A percentile compares a stretch with the other conserved stretches of the same genome.
phyloP scores from a whole-genome alignment of 2,888 invertebrate species.

The Trissoscelio sp. region DNA sequence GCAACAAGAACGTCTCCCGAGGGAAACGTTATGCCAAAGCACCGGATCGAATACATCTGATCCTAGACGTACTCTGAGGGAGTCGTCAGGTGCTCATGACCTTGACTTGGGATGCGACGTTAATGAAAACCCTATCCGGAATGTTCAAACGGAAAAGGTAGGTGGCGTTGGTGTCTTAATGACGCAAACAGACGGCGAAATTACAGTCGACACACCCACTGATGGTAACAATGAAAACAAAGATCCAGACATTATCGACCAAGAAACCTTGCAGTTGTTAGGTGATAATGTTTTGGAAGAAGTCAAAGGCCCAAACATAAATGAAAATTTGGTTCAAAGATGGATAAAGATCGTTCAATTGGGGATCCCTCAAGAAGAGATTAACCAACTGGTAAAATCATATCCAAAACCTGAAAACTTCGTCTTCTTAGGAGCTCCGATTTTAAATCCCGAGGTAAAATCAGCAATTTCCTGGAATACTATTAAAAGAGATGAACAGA shows the following conservation, averaged over 20 bases:
- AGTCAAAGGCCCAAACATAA: neutral
- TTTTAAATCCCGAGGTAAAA: neutral
- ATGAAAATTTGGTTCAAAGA: conserved; percentile 8
- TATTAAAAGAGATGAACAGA: conserved; percentile 2
- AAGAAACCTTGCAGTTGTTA: neutral
- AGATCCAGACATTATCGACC: neutral
- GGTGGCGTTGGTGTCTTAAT: no score
- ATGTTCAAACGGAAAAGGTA: no score
- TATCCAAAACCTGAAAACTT: conserved; percentile 2
- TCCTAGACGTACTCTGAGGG: no score
- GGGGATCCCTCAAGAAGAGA: neutral
- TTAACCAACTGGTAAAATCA: neutral
- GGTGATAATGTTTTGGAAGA: neutral
- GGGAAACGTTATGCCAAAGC: no score
- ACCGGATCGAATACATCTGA: no score
- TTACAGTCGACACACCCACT: neutral
- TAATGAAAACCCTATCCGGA: no score
- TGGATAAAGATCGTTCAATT: conserved; percentile 4
- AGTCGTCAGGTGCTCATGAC: no score
- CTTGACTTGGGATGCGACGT: no score
- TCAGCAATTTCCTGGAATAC: neutral
- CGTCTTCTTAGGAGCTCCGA: neutral
- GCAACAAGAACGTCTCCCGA: no score
- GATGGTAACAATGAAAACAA: neutral
- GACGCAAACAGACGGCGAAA: conserved; percentile 15